Base-by-base conservation (phyloP, 1,140 invertebrate species). In the Drosophila miranda region DNA sequence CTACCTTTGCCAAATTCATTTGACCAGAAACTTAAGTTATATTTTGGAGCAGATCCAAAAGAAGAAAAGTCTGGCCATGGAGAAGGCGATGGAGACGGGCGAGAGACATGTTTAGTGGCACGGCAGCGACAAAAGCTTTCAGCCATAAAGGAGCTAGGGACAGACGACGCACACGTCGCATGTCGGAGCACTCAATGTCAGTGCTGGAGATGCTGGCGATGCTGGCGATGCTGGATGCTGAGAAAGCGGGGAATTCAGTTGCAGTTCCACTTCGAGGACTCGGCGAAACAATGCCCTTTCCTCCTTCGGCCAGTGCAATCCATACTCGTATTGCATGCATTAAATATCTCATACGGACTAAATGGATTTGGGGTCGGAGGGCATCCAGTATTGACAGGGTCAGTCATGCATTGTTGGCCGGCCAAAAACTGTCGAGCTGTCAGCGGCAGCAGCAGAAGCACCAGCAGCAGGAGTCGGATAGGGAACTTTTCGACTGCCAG, bases 11-110 rank as follows among this genome's bases (percentile, higher is more conserved):
- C 88, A 90, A 90, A 90, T 90, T 89, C 88, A 90, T 90, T 90
- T 90, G 88, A 90, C 88, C 88, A 89, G 88, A 90, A 90, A 90
- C 88, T 90, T 90, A 90, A 90, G 88, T 90, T 89, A 88, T 84
- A 90, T 89, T 90, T 90, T 90, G 88, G 88, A 89, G 16, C 16
- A 3, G 19, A 26, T 81, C 88, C 88, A 90, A 71, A 54, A 48
- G 53, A 43, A 52, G 6, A 38, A 38, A 26, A 11, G 26, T 38
- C 50, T 19, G 30, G 50, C 28, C 28, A 23, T 46, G 28, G 46
- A 28, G 68, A 52, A 21, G 34, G 23, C 53, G 61, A 28, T 28
- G 67, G 73, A 69, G 51, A 60, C 44, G 44, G 16, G 44, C 7
- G 16, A 46, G 77, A 80, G 81, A 84, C 81, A 86, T 86, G 70